Evolutionary conservation across 2,888 invertebrate genomes (phyloP), one percentile per base, ranked within the genome.

Genomic region (Amitus sp.): DNA sequence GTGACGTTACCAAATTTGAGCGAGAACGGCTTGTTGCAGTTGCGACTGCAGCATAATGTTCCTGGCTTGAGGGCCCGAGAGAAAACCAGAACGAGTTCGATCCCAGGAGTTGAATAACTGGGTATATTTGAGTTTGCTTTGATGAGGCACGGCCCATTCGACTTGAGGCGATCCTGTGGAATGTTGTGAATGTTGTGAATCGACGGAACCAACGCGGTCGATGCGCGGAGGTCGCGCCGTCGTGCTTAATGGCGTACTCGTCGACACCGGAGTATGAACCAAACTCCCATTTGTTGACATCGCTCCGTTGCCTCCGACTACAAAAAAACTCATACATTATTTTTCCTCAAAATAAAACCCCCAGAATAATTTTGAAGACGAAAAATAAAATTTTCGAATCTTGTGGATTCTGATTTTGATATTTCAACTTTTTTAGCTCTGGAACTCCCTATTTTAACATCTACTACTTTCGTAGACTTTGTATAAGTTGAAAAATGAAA

Each of bases 41-140:
- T 96, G 92, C 7, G 96, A 94, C 82, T 96, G 95, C 42, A 98
- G 88, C 86, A 99, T 91, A 58, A 98, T 91, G 66, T 93, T 90
- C 59, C 98, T 87, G 0, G 98, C 98, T 83, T 97, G 97, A 0
- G 91, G 91, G 0, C 97, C 97, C 2, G 94, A 93, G 49, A 98
- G 86, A 73, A 87, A 92, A 0, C 97, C 97, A n/a, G 89, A 88
- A 76, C 95, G 90, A 13, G 90, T 86, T 65, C 94, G 87, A 84
- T 98, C 98, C 47, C 94, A 91, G 1, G 91, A 91, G 84, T 98
- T 97, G 83, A 97, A 98, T 43, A 96, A 85, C 82, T 97, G 97
- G 0, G 96, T 96, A 80, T 95, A 97, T 80, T 96, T 96, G 58
- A 94, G 84, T 82, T 92, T 92, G 15, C 89, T 89, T 67, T 88